Evolutionary conservation across 2,113 vertebrate species (phyloP), one percentile per base, ranked within the genome.

Genomic region (Megaptera novaeangliae): DNA sequence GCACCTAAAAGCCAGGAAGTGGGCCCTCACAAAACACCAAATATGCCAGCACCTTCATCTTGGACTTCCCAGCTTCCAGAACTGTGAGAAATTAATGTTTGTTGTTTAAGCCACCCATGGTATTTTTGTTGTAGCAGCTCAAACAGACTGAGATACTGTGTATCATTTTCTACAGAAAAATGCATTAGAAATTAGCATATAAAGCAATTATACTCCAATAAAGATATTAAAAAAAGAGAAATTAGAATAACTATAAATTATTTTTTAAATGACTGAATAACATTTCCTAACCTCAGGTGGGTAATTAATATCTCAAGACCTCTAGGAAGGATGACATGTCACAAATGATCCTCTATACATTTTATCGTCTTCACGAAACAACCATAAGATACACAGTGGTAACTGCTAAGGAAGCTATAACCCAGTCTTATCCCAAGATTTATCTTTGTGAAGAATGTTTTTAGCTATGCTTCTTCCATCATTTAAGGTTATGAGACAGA

Each of bases 331-430:
- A 81, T 27, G 34, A 68, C 39, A 44, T 3, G 74, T 59, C 64
- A 59, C 49, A 81, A 91, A 83, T 49, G 39, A 18, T n/a, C 59
- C 61, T 85, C 27, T 59, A 66, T 10, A 49, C 77, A 74, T 91
- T 91, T 82, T 92, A 69, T 94, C 14, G 77, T 89, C 72, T 61
- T 96, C 36, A 86, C n/a, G 86, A 94, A 95, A 59, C 63, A 86
- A 66, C 27, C 25, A 14, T 49, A 34, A 6, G 69, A 86, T 72
- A 27, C 7, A 93, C 44, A 85, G 57, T 85, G 18, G 2, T 23
- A 92, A 88, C 8, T 52, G 41, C 93, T 89, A 75, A 89, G 61
- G 31, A 66, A 94, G 44, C 6, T 49, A 66, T 39, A 34, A 68
- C 12, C 44, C 21, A 75, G 39, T 72, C 55, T 87, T 69, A 66